Conservation (phyloP, 2,888 invertebrate species). For the Drosophila leonis region DNA sequence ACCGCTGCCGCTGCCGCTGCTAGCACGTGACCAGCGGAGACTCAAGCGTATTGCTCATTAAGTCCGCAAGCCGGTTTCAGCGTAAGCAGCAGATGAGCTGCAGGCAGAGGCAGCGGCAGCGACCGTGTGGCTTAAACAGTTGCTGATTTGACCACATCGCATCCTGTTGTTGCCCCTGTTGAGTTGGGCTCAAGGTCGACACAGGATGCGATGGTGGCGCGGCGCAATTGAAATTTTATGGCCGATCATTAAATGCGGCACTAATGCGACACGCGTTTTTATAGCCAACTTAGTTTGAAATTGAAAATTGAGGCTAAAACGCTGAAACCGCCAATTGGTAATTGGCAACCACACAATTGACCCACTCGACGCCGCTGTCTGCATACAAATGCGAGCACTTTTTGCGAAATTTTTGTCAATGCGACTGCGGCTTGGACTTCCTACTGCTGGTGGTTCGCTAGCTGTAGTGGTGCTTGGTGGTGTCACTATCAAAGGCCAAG, state of each 20-base stretch:
- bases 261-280: conserved; percentile 59
- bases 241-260: conserved; percentile 55
- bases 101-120: conserved; percentile 10
- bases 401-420: conserved; percentile 43
- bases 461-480: neutral
- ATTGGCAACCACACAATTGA: conserved; percentile 41
- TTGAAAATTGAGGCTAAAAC: conserved; percentile 49
- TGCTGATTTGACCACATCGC: conserved; percentile 3
- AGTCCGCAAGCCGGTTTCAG: conserved; percentile 61
- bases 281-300: conserved; percentile 54
- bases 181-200: conserved; percentile 42
- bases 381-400: conserved; percentile 64
- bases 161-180: conserved; percentile 55
- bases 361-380: conserved; percentile 25
- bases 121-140: conserved; percentile 24
- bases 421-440: conserved; percentile 41
- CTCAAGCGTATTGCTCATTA: conserved; percentile 49
- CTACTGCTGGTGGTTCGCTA: conserved; percentile 18
- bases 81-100: neutral
- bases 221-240: conserved; percentile 45
- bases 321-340: conserved; percentile 29
- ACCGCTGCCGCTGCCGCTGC: conserved; percentile 27
- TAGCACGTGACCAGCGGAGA: conserved; percentile 63
- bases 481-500: conserved; percentile 42
- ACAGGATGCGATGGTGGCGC: conserved; percentile 52